phyloP scores from a whole-genome alignment of 2,797 vertebrate species.

The Cuculus canorus region DNA sequence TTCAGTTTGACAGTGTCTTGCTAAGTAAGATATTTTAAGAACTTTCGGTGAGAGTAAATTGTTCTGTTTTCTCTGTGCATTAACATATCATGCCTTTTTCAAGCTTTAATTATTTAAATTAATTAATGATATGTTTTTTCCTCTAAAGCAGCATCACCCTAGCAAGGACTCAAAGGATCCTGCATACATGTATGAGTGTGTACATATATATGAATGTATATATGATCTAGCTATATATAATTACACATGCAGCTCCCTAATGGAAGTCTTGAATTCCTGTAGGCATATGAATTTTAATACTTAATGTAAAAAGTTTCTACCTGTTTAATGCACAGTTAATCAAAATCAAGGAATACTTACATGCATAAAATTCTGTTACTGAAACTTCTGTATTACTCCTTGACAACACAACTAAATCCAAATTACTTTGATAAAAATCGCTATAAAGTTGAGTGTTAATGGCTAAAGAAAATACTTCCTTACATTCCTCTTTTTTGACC shows the following conservation, averaged over 20 bases:
- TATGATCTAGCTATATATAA: neutral
- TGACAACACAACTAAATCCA: neutral
- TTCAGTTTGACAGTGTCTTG: neutral
- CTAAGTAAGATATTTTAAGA: neutral
- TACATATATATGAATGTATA: rapidly evolving
- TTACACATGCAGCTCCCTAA: neutral
- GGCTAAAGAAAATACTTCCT: neutral
- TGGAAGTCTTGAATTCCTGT: neutral
- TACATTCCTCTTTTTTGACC: neutral
- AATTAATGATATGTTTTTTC: neutral
- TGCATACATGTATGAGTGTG: neutral
- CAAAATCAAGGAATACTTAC: neutral
- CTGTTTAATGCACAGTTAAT: neutral
- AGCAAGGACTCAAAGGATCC: neutral
- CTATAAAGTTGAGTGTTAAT: neutral
- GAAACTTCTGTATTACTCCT: neutral
- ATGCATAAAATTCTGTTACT: neutral
- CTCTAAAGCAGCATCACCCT: neutral
- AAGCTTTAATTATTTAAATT: neutral
- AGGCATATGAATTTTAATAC: neutral
- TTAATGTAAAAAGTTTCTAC: neutral
- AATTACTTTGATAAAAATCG: neutral
- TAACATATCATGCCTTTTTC: neutral
- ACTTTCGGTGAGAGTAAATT: neutral
- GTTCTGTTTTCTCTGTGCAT: neutral